These are phyloP conservation scores for Macropodus opercularis DNA, from an alignment of 2,797 vertebrate genomes.

Conservation along the genomic window DNA sequence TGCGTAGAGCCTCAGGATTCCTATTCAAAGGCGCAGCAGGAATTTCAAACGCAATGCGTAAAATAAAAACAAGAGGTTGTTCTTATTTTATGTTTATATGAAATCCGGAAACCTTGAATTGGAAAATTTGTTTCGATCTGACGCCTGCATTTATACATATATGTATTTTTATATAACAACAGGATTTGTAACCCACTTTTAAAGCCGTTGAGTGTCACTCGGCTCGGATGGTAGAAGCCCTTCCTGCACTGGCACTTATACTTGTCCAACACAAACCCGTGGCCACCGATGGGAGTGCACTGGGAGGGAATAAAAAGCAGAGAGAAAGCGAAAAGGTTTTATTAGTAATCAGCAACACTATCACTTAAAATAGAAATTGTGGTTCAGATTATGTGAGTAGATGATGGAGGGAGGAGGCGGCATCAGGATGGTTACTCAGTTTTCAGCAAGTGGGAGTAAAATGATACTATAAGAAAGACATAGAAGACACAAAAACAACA, in stretches of 20 bases:
- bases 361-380: slow-evolving; percentile 16
- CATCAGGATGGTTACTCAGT: slow-evolving; percentile 4
- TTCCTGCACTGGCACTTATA: slow-evolving; percentile 95
- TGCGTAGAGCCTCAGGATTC: slow-evolving; percentile 31
- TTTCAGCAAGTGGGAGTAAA: slow-evolving; percentile 32
- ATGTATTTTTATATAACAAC: slow-evolving; percentile 38
- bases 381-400: neutral
- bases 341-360: slow-evolving; percentile 4
- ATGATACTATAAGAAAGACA: slow-evolving; percentile 13
- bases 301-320: slow-evolving; percentile 66
- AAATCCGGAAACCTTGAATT: slow-evolving; percentile 28
- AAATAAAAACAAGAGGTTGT: slow-evolving; percentile 2
- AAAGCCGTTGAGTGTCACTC: slow-evolving; percentile 91
- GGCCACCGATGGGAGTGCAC: slow-evolving; percentile 93
- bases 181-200: slow-evolving; percentile 88
- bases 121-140: slow-evolving; percentile 45
- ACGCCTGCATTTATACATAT: slow-evolving; percentile 48
- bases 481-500: neutral
- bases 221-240: slow-evolving; percentile 94
- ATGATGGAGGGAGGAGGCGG: slow-evolving; percentile 5
- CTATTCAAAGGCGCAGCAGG: slow-evolving; percentile 30
- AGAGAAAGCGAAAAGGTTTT: slow-evolving; percentile 26
- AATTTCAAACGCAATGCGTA: slow-evolving; percentile 40
- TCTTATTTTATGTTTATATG: slow-evolving; percentile 7
- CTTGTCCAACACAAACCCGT: slow-evolving; percentile 97